Evolutionary conservation across 2,797 vertebrate species (phyloP).

Genomic region (Rousettus madagascariensis): DNA sequence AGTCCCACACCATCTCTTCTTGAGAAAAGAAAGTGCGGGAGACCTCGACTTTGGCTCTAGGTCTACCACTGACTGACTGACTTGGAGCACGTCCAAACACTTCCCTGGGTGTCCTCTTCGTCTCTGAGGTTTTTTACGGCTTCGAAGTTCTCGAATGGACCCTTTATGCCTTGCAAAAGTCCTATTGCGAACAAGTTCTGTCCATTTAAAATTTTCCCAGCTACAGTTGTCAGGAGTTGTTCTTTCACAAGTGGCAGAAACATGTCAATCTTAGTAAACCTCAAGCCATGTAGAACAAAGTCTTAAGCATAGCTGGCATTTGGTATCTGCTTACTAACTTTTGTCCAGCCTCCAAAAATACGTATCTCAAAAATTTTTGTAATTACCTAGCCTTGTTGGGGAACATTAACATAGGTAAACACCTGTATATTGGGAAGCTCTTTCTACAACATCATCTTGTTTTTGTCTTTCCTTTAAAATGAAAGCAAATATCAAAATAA

Average conservation of each 20-base stretch:
- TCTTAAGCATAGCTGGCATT: neutral
- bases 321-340: neutral
- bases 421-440: neutral
- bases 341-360: neutral
- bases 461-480: neutral
- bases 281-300: neutral
- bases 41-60: neutral
- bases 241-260: neutral
- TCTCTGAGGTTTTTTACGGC: neutral
- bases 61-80: neutral
- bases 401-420: neutral
- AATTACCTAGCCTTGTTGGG: neutral
- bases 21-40: neutral
- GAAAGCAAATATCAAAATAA: constrained; percentile 7
- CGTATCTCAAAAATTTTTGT: neutral
- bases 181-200: neutral
- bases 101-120: neutral
- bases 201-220: neutral
- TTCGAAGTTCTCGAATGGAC: neutral
- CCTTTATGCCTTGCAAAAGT: neutral
- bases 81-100: neutral
- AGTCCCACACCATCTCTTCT: neutral
- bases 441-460: neutral
- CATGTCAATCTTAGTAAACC: neutral
- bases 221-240: neutral